A percentile compares a stretch with the other conserved stretches of the same genome.
Conservation (phyloP, 2,113 vertebrate species). For the Coregonus clupeaformis region DNA sequence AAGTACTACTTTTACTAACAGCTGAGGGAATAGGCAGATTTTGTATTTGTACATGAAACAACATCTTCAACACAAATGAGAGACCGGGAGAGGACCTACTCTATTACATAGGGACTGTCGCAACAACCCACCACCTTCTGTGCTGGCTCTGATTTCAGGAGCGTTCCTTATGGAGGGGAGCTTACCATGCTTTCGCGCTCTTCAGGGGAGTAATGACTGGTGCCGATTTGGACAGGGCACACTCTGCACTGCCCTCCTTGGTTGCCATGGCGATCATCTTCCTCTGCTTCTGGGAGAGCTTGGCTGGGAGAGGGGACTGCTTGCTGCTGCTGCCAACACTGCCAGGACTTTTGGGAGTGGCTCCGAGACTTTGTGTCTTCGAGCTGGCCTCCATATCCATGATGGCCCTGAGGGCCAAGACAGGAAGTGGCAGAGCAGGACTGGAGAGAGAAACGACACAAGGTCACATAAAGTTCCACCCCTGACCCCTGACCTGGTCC, state of each 20-base stretch:
- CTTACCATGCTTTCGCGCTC: slow-evolving; percentile 85
- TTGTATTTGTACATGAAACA: too few species aligned
- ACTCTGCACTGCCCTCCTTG: slow-evolving; percentile 80
- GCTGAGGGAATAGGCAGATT: too few species aligned
- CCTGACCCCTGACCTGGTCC: background rate
- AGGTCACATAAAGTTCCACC: slow-evolving; percentile 31
- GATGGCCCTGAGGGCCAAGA: slow-evolving; percentile 90
- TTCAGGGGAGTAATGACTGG: slow-evolving; percentile 72
- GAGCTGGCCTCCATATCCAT: slow-evolving; percentile 95
- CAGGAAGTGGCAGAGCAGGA: slow-evolving; percentile 76
- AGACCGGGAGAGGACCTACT: too few species aligned
- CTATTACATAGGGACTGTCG: too few species aligned
- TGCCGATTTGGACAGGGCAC: slow-evolving; percentile 56
- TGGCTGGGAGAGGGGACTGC: slow-evolving; percentile 74
- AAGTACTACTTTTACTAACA: too few species aligned
- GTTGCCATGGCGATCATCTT: slow-evolving; percentile 90
- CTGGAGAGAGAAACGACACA: slow-evolving; percentile 55
- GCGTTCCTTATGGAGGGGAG: background rate
- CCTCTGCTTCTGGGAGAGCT: slow-evolving; percentile 95
- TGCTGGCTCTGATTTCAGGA: background rate
- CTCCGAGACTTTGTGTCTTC: slow-evolving; percentile 73
- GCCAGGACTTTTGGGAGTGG: slow-evolving; percentile 80
- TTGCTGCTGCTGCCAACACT: slow-evolving; percentile 63
- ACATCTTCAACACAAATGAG: too few species aligned
- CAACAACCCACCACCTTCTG: too few species aligned